Conservation (phyloP, 2,113 vertebrate species). For the Lates calcarifer region DNA sequence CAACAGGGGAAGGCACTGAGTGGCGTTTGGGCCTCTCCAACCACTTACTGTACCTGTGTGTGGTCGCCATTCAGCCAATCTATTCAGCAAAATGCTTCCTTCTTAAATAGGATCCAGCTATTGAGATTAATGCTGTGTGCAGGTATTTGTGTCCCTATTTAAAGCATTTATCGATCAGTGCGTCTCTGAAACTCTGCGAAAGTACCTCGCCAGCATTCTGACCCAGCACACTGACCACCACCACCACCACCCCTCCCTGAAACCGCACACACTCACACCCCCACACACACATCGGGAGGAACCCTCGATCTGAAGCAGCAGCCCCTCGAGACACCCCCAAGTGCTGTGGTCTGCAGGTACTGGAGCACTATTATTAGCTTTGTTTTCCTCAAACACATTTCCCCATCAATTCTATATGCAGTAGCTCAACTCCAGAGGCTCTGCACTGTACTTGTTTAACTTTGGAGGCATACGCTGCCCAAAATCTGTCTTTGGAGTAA, state of each 20-base stretch:
- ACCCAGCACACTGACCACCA: constrained; percentile 54
- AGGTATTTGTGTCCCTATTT: constrained; percentile 80
- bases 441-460: constrained; percentile 29
- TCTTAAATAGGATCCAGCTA: constrained; percentile 69
- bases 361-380: constrained; percentile 62
- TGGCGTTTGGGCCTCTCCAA: constrained; percentile 44
- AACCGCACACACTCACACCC: constrained; percentile 28
- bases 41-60: constrained; percentile 49
- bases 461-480: neutral
- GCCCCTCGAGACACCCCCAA: constrained; percentile 56
- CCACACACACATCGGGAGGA: constrained; percentile 47
- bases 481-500: constrained; percentile 1
- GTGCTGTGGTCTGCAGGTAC: constrained; percentile 73
- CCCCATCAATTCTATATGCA: constrained; percentile 49
- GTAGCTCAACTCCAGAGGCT: constrained; percentile 28
- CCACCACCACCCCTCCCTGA: constrained; percentile 18
- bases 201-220: constrained; percentile 81
- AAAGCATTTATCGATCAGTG: constrained; percentile 77
- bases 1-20: constrained; percentile 28
- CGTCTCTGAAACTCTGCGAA: constrained; percentile 77
- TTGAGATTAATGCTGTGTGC: constrained; percentile 80
- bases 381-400: constrained; percentile 54
- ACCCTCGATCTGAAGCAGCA: constrained; percentile 52
- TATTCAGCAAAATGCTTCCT: constrained; percentile 75
- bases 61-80: constrained; percentile 52